phyloP scores from a whole-genome alignment of 2,888 invertebrate genomes.

The Chaitophorus viminalis region DNA sequence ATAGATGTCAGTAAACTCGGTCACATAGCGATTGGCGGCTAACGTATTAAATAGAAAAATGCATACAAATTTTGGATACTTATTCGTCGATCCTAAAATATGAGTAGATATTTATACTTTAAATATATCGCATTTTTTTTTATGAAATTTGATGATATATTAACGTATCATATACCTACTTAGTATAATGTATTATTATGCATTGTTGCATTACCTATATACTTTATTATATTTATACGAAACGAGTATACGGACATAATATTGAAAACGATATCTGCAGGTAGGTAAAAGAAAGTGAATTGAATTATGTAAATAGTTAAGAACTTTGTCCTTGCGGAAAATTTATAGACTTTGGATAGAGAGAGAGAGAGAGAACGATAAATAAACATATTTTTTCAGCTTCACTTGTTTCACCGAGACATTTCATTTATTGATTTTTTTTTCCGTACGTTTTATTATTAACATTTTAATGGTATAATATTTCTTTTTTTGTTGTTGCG shows the following conservation, averaged over 20 bases:
- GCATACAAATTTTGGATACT: no score
- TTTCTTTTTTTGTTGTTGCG: conserved; percentile 13
- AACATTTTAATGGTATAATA: conserved; percentile 18
- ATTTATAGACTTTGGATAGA: conserved; percentile 19
- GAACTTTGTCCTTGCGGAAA: background rate
- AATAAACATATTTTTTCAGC: conserved; percentile 43
- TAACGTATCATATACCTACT: no score
- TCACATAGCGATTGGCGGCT: no score
- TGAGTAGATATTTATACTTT: no score
- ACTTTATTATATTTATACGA: background rate
- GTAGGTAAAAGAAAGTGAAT: conserved; percentile 4
- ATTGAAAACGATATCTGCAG: background rate
- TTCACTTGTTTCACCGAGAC: conserved; percentile 17
- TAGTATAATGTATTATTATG: no score
- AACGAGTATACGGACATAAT: background rate
- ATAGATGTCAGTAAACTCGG: no score
- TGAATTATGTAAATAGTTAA: conserved; percentile 16
- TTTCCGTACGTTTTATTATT: conserved; percentile 16
- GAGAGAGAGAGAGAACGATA: conserved; percentile 21
- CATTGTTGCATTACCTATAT: no score
- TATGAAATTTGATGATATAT: no score
- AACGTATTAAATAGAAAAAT: no score
- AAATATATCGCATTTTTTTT: no score
- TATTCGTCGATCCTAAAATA: no score
- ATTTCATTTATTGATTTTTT: conserved; percentile 42